Evolutionary conservation across 2,797 vertebrate species (phyloP), one percentile per base, ranked within the genome.

Genomic region (Myoxocephalus aenaeus): DNA sequence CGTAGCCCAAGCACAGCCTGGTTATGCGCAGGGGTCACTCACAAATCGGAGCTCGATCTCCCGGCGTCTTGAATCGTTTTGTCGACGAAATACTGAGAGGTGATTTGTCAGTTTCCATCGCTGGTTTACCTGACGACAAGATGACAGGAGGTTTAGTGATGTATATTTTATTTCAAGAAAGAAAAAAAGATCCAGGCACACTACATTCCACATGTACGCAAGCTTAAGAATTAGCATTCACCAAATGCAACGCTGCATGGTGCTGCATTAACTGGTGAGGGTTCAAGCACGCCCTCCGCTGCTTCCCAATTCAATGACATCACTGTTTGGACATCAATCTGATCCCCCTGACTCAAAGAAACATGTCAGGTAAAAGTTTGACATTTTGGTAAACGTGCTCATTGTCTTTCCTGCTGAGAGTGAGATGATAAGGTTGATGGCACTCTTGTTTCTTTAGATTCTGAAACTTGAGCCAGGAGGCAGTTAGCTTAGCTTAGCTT

Each of bases 101-200:
- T 74, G 77, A 86, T 90, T 87, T 90, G 81, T 90, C 86, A 85
- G 80, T 92, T 90, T 93, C 87, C 83, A 84, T 61, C 57, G 63
- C 36, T 79, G 58, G 82, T 87, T 51, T 51, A 62, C 86, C 83
- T 77, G 85, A 82, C 66, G 58, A 64, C 61, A 78, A 66, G 27
- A 80, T 79, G 82, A 90, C 84, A 67, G 58, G 36, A 62, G 65
- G 67, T 63, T 74, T 59, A 44, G 22, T 54, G 44, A 51, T 38
- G 20, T 73, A 10, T 53, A 27, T 70, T 53, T 22, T 22, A 67
- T 67, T 66, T 65, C 29, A 71, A 51, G 25, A 34, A 40, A 40
- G 12, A 27, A 53, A 42, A 42, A 13, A 27, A 22, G 4, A 46
- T 32, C 32, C 32, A 18, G 53, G 14, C 12, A 15, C 68, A 51